phyloP scores from a whole-genome alignment of 2,113 vertebrate genomes.

The Python bivittatus region DNA sequence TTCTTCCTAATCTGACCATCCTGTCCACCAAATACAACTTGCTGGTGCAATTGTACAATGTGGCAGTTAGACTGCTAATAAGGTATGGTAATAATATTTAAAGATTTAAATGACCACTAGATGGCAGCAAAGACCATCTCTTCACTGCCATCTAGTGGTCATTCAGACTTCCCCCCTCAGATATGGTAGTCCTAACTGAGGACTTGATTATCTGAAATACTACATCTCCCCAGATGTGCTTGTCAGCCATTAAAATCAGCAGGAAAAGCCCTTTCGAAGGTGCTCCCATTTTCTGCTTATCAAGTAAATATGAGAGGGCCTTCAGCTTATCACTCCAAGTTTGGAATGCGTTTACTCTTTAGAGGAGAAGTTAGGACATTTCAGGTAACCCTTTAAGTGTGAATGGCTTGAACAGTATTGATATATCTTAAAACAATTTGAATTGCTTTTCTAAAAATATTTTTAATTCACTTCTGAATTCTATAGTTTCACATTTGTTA shows the following conservation, averaged over 20 bases:
- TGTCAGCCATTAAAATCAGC: background rate
- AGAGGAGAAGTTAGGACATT: too few species aligned
- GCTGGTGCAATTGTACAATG: background rate
- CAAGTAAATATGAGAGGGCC: too few species aligned
- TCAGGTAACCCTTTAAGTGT: too few species aligned
- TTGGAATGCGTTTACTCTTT: background rate
- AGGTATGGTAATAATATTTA: background rate
- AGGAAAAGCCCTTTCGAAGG: background rate
- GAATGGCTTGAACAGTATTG: too few species aligned
- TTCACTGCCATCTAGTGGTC: background rate
- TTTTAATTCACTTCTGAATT: too few species aligned
- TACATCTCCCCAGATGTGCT: background rate
- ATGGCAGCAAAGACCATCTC: background rate
- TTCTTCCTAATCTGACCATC: background rate
- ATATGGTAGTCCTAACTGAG: background rate
- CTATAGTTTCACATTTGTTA: too few species aligned
- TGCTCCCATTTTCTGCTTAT: background rate
- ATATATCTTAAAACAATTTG: too few species aligned
- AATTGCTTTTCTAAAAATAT: too few species aligned
- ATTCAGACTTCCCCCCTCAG: background rate
- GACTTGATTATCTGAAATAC: background rate
- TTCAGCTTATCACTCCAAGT: background rate
- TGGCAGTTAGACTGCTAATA: background rate
- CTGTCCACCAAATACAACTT: background rate
- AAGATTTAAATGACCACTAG: too few species aligned